phyloP scores from a whole-genome alignment of 2,888 invertebrate species.

The Cylindroiulus punctatus region DNA sequence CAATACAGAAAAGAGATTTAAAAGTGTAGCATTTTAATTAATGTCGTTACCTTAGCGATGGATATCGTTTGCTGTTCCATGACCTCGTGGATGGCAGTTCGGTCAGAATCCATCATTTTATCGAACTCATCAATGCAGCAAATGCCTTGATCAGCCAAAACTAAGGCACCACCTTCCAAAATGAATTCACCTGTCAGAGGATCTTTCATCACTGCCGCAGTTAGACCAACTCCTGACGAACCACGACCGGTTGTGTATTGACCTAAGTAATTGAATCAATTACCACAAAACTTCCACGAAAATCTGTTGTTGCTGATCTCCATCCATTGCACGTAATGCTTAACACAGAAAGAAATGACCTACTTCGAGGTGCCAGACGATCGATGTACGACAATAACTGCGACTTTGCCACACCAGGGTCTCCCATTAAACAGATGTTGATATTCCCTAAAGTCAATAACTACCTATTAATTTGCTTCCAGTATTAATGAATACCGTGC shows the following conservation, averaged over 20 bases:
- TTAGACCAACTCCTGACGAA: constrained; percentile 96
- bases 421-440: constrained; percentile 97
- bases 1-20: too few species aligned
- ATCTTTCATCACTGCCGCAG: constrained; percentile 97
- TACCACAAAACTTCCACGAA: constrained; percentile 70
- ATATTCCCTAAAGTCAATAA: too few species aligned
- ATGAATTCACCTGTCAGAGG: constrained; percentile 99
- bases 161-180: constrained; percentile 99
- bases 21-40: too few species aligned
- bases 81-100: constrained; percentile 99
- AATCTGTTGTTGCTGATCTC: background rate
- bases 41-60: constrained; percentile 73
- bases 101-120: constrained; percentile 97
- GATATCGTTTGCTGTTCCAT: constrained; percentile 99
- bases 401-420: constrained; percentile 98
- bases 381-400: constrained; percentile 95
- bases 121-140: constrained; percentile 99
- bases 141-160: constrained; percentile 93
- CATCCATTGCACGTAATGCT: too few species aligned
- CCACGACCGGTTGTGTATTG: constrained; percentile 99
- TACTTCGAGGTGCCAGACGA: constrained; percentile 87
- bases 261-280: constrained; percentile 95
- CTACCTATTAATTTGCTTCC: too few species aligned
- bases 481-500: too few species aligned
- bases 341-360: constrained; percentile 62